These are phyloP conservation scores for Morelia viridis DNA, from an alignment of 2,797 vertebrate genomes.

Conservation along the genomic window DNA sequence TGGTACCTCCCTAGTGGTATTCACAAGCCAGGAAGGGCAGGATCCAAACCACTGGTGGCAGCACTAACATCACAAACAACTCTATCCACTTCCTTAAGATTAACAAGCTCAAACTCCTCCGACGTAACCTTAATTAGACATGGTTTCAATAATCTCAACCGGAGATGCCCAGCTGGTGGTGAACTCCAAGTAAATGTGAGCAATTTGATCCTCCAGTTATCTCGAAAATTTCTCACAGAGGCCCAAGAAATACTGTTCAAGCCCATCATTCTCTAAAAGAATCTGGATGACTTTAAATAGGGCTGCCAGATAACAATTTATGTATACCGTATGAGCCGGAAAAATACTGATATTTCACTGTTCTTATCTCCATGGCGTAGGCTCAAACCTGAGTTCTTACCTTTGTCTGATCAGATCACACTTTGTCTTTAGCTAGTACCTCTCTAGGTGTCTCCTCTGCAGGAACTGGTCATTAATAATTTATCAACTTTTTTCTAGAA, in stretches of 20 bases:
- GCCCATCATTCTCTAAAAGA: not conserved
- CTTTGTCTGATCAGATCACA: not conserved
- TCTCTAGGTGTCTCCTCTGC: not conserved
- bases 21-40: not conserved
- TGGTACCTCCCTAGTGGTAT: not conserved
- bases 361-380: not conserved
- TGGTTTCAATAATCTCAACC: not conserved
- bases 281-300: not conserved
- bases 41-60: not conserved
- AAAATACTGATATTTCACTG: not conserved
- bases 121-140: not conserved
- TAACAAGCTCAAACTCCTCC: not conserved
- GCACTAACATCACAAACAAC: not conserved
- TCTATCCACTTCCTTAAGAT: not conserved
- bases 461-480: not conserved
- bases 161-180: not conserved
- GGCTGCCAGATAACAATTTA: not conserved
- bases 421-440: not conserved
- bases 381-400: not conserved
- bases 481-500: not conserved
- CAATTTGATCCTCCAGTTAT: not conserved
- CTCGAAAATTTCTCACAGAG: not conserved
- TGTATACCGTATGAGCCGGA: not conserved
- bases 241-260: not conserved
- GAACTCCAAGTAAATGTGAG: not conserved